These are phyloP conservation scores for Reticulitermes lucifugus DNA, from an alignment of 2,888 invertebrate genomes.

Conservation along the genomic window DNA sequence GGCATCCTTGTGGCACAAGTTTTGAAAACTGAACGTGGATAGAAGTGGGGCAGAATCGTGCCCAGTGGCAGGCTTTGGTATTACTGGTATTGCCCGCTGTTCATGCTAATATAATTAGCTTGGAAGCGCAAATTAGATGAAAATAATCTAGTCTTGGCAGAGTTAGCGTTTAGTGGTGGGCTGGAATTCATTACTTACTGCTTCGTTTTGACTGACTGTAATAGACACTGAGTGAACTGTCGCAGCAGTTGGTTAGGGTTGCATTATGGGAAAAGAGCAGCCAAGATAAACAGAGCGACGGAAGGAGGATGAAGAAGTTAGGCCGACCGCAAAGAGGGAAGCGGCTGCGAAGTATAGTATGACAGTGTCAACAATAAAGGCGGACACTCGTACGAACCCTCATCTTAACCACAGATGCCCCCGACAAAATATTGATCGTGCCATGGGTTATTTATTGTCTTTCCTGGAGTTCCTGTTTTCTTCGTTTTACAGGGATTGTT, in stretches of 20 bases:
- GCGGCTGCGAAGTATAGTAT: constrained; percentile 43
- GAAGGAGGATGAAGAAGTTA: constrained; percentile 26
- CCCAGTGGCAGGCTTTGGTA: too few relatives aligned
- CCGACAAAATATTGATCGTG: constrained; percentile 34
- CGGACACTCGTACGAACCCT: not conserved
- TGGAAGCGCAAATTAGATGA: too few relatives aligned
- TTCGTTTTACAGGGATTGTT: not conserved
- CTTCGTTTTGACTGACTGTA: too few relatives aligned
- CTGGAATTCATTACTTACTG: too few relatives aligned
- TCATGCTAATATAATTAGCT: too few relatives aligned
- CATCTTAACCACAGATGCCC: constrained; percentile 30
- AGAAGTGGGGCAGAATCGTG: too few relatives aligned
- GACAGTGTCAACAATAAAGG: constrained; percentile 44
- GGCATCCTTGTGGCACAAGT: too few relatives aligned
- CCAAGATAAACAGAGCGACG: constrained; percentile 45
- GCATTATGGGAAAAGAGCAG: constrained; percentile 48
- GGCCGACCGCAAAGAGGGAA: constrained; percentile 37
- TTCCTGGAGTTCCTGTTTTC: not conserved
- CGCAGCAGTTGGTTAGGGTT: not conserved
- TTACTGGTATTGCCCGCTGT: too few relatives aligned
- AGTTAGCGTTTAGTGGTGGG: too few relatives aligned
- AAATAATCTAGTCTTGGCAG: too few relatives aligned
- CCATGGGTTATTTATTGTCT: constrained; percentile 13
- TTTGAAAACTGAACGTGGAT: too few relatives aligned
- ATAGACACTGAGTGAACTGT: not conserved